These are phyloP conservation scores for Mohoua ochrocephala DNA, from an alignment of 2,113 vertebrate genomes.

Conservation along the genomic window DNA sequence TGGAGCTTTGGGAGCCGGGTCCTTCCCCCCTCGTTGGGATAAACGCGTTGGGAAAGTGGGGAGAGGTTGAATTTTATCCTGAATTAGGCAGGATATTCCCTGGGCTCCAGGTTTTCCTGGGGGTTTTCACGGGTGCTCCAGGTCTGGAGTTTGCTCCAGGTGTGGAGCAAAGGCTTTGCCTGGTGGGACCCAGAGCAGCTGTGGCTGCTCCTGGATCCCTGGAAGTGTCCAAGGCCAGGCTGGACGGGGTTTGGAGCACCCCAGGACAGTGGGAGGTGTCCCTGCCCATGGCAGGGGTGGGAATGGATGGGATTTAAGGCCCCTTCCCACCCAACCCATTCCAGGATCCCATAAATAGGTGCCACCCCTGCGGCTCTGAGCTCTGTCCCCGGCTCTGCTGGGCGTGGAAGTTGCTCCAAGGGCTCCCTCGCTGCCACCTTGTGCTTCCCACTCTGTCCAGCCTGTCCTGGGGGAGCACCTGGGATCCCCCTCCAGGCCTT, in stretches of 20 bases:
- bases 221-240: accelerated
- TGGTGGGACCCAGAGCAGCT: background rate
- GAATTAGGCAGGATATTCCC: background rate
- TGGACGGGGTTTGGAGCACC: accelerated
- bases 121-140: accelerated
- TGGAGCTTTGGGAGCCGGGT: background rate
- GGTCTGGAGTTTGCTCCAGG: background rate
- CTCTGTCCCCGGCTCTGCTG: background rate
- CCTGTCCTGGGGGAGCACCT: background rate
- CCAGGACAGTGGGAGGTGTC: accelerated
- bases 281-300: background rate
- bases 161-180: background rate
- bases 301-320: accelerated
- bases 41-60: background rate
- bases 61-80: background rate
- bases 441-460: accelerated
- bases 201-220: background rate
- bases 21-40: background rate
- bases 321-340: background rate
- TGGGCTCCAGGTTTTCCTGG: background rate
- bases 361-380: background rate
- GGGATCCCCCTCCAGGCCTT: no score
- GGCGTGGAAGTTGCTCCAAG: accelerated
- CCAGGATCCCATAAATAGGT: accelerated
- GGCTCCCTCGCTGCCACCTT: background rate